Percentiles rank a stretch among this genome's conserved stretches.
These are phyloP conservation scores for Acleris cristana DNA, from an alignment of 2,888 invertebrate species.

Conservation along the genomic window DNA sequence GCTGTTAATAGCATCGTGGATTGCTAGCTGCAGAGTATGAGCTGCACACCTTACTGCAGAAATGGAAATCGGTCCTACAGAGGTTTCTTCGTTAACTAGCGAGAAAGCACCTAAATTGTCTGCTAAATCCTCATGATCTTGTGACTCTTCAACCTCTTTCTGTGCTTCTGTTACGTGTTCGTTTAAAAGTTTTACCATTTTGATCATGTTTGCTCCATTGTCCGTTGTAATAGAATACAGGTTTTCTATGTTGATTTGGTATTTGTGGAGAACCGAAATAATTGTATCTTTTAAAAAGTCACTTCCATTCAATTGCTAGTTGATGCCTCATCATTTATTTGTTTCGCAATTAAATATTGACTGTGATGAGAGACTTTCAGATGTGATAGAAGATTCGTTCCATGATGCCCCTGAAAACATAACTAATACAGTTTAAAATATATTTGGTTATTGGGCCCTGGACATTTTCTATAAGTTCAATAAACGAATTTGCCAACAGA, in stretches of 20 bases:
- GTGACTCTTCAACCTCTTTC: neutral
- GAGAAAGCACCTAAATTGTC: no score
- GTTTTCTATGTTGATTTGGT: constrained; percentile 12
- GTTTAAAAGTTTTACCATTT: constrained; percentile 18
- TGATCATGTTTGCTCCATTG: constrained; percentile 16
- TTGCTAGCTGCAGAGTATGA: no score
- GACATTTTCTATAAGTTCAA: constrained; percentile 1
- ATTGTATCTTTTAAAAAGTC: constrained; percentile 10
- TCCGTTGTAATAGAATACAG: constrained; percentile 22
- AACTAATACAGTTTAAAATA: constrained; percentile 12
- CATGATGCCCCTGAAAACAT: neutral
- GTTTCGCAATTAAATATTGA: no score
- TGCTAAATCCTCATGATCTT: no score
- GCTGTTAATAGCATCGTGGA: no score
- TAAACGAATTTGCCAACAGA: constrained; percentile 7
- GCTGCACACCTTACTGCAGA: no score
- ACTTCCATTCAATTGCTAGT: constrained; percentile 5
- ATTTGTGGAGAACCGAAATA: constrained; percentile 8
- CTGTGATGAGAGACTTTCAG: neutral
- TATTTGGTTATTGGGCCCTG: neutral
- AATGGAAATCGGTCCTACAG: no score
- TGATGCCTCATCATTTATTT: no score
- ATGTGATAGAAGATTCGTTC: constrained; percentile 13
- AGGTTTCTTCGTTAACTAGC: no score
- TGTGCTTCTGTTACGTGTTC: neutral